phyloP scores from a whole-genome alignment of 1,140 invertebrate species.

The Ooceraea biroi region DNA sequence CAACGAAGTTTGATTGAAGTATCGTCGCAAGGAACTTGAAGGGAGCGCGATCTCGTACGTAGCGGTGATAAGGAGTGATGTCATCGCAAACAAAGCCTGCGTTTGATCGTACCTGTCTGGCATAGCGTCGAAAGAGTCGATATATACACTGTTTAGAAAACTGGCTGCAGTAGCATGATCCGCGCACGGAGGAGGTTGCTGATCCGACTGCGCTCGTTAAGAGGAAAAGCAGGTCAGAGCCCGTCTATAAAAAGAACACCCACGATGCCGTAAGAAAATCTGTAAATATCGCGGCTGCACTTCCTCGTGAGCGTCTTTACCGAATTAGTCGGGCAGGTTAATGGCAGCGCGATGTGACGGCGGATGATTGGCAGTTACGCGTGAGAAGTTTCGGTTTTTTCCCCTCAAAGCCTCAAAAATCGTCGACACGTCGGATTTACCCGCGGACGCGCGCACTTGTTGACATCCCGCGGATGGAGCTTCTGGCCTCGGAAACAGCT shows the following conservation, averaged over 20 bases:
- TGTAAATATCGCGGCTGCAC: conserved; percentile 69
- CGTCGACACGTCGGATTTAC: conserved; percentile 45
- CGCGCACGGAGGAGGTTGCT: conserved; percentile 73
- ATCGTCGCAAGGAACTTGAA: neutral
- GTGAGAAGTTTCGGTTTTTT: neutral
- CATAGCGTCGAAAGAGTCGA: conserved; percentile 65
- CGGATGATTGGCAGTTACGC: neutral
- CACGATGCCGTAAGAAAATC: conserved; percentile 71
- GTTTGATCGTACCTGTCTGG: conserved; percentile 74
- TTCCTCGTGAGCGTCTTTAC: conserved; percentile 70
- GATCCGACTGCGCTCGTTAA: conserved; percentile 75
- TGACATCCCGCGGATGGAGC: conserved; percentile 14
- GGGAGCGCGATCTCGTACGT: conserved; percentile 13
- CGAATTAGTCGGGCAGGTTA: conserved; percentile 60
- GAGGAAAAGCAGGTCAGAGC: conserved; percentile 81
- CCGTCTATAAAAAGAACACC: conserved; percentile 84
- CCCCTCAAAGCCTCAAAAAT: neutral
- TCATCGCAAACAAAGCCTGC: neutral
- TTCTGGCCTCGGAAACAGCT: conserved; percentile 51
- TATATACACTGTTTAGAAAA: conserved; percentile 57
- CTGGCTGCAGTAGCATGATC: conserved; percentile 70
- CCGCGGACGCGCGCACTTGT: conserved; percentile 3
- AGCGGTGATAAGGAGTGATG: neutral
- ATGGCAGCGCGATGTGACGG: neutral
- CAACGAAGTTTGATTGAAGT: conserved; percentile 4